These are phyloP conservation scores for Sylvilagus floridanus DNA, from an alignment of 2,797 vertebrate genomes.

Conservation along the genomic window DNA sequence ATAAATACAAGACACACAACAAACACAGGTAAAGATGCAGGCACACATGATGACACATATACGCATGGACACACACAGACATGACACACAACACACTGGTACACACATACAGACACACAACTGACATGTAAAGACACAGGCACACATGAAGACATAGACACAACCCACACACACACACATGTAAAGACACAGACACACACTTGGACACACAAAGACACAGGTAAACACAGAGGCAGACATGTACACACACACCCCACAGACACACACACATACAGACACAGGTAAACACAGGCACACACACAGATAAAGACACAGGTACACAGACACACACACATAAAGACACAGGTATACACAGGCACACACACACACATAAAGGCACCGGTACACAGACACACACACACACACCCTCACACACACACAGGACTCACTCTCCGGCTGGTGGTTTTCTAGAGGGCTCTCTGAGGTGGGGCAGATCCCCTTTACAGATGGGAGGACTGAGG, in stretches of 20 bases:
- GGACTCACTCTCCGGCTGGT: background rate
- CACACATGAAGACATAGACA: background rate
- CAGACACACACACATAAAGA: background rate
- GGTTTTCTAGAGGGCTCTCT: background rate
- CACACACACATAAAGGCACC: background rate
- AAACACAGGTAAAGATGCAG: too few species aligned
- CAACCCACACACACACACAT: background rate
- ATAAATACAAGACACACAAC: background rate
- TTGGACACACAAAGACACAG: too few species aligned
- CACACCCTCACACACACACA: too few species aligned
- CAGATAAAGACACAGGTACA: background rate
- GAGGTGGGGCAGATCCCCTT: too few species aligned
- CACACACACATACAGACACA: background rate
- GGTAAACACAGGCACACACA: background rate
- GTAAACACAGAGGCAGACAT: too few species aligned
- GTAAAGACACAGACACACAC: background rate
- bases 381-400: background rate
- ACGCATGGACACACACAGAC: background rate
- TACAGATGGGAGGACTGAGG: background rate
- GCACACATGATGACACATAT: background rate
- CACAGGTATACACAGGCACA: background rate
- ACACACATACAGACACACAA: too few species aligned
- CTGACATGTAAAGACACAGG: too few species aligned
- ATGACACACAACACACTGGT: too few species aligned
- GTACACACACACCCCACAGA: too few species aligned